These are phyloP conservation scores for Lophotis ruficrista DNA, from an alignment of 2,113 vertebrate genomes.

Conservation along the genomic window DNA sequence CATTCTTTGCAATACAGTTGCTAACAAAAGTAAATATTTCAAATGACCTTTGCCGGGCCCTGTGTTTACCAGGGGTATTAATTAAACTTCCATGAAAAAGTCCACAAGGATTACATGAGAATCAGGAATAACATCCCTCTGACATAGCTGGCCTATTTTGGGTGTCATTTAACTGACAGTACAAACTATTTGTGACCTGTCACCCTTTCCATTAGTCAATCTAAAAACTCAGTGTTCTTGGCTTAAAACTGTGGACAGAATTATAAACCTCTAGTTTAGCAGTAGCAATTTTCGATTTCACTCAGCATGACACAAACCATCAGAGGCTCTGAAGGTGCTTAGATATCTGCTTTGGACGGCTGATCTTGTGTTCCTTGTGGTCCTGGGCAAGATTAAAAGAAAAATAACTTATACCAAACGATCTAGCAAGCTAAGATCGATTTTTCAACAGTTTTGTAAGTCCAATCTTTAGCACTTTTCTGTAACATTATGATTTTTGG, in stretches of 20 bases:
- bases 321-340: neutral
- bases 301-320: neutral
- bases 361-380: neutral
- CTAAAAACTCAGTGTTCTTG: neutral
- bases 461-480: neutral
- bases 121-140: neutral
- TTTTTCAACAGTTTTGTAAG: neutral
- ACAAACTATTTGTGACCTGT: neutral
- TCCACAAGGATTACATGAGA: neutral
- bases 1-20: neutral
- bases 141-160: neutral
- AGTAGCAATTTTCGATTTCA: neutral
- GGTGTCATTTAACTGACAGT: neutral
- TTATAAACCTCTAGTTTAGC: neutral
- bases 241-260: neutral
- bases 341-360: neutral
- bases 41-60: neutral
- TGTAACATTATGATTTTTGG: neutral
- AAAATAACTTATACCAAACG: neutral
- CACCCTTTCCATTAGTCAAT: neutral
- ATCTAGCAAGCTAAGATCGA: neutral
- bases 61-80: conserved; percentile 33
- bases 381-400: neutral
- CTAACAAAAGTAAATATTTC: conserved; percentile 27
- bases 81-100: neutral